These are phyloP conservation scores for Anthopleura sola DNA, from an alignment of 64 coral and sea anemone species.

Conservation along the genomic window DNA sequence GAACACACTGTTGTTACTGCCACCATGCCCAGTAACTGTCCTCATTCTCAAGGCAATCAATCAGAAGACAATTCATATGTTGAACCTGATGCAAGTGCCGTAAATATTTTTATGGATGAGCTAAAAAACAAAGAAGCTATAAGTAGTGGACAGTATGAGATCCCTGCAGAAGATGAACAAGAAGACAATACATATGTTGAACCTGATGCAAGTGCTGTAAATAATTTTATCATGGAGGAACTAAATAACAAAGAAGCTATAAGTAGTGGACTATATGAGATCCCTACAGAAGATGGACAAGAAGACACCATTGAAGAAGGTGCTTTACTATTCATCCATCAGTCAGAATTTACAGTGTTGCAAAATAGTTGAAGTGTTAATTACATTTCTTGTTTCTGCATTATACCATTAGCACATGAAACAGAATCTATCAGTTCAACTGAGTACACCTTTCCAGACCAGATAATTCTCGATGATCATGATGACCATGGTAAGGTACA, in stretches of 20 bases:
- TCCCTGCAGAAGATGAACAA: constrained; percentile 49
- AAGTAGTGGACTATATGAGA: constrained; percentile 20
- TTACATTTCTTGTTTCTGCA: no score
- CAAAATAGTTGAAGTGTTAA: no score
- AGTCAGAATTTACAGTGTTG: no score
- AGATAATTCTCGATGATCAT: neutral
- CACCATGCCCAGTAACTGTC: neutral
- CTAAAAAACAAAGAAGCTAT: neutral
- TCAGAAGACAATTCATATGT: constrained; percentile 15
- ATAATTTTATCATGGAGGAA: constrained; percentile 47
- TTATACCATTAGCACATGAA: no score
- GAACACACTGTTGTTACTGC: constrained; percentile 13
- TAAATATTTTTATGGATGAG: constrained; percentile 46
- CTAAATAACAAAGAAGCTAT: neutral
- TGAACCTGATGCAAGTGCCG: constrained; percentile 24
- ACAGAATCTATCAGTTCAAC: neutral
- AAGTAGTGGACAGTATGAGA: constrained; percentile 22
- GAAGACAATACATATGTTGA: constrained; percentile 7
- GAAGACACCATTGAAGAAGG: neutral
- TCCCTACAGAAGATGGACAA: constrained; percentile 35
- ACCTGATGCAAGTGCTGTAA: constrained; percentile 32
- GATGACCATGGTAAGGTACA: neutral
- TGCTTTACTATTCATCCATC: no score
- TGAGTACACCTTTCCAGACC: neutral
- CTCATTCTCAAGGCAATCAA: neutral